A percentile compares a stretch with the other conserved stretches of the same genome.
Conservation (phyloP, 2,797 vertebrate species). For the Clarias laeviceps region DNA sequence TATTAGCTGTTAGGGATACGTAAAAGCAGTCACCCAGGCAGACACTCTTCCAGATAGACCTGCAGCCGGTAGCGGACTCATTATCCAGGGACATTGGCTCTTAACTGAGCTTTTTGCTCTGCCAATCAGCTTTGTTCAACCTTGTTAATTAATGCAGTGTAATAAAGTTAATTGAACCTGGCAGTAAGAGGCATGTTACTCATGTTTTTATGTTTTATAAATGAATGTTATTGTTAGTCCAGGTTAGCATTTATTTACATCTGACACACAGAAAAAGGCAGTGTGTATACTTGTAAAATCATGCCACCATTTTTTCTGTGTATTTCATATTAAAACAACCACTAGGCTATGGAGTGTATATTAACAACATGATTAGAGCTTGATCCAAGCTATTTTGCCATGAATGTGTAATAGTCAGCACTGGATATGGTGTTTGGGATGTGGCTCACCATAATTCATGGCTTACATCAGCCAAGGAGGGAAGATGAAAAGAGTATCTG, state of each 20-base stretch:
- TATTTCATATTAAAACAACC: conserved; percentile 65
- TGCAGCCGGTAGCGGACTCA: conserved; percentile 42
- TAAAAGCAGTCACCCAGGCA: conserved; percentile 52
- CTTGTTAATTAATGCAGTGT: conserved; percentile 38
- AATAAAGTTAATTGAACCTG: conserved; percentile 46
- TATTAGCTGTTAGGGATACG: conserved; percentile 49
- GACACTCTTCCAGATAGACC: conserved; percentile 18
- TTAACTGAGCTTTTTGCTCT: conserved; percentile 21
- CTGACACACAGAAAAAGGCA: conserved; percentile 49
- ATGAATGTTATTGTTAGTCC: conserved; percentile 45
- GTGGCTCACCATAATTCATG: conserved; percentile 61
- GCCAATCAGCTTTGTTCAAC: conserved; percentile 14
- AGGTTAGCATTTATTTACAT: conserved; percentile 61
- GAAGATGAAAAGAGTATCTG: conserved; percentile 42
- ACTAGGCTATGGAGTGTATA: conserved; percentile 57
- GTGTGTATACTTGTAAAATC: conserved; percentile 59
- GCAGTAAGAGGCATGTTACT: conserved; percentile 60
- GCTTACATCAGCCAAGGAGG: conserved; percentile 53
- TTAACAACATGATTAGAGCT: conserved; percentile 58
- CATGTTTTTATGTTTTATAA: conserved; percentile 49
- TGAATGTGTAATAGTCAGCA: conserved; percentile 62
- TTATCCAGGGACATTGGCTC: conserved; percentile 50
- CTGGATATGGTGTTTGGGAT: conserved; percentile 58
- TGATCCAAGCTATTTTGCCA: conserved; percentile 59
- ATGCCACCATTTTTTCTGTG: conserved; percentile 42